Evolutionary conservation across 2,888 invertebrate species (phyloP).

Genomic region (Schrankia costaestrigalis): DNA sequence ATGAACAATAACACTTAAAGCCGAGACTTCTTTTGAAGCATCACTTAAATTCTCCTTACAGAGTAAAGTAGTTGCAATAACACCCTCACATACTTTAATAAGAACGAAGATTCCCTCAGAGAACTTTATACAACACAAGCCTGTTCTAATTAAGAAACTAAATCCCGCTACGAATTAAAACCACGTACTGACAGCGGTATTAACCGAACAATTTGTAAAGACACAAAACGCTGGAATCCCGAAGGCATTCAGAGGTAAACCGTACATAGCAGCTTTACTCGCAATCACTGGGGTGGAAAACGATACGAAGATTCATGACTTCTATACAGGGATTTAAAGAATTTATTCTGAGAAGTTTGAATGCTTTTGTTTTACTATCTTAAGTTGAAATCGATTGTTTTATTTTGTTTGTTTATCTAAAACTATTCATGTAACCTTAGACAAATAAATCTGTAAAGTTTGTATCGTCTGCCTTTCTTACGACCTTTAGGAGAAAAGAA

Average conservation of each 20-base stretch:
- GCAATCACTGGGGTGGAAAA: slow-evolving; percentile 22
- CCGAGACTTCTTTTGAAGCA: no score
- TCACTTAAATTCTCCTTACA: no score
- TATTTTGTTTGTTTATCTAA: not conserved
- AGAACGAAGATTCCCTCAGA: slow-evolving; percentile 7
- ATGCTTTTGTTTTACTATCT: slow-evolving; percentile 2
- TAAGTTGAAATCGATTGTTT: not conserved
- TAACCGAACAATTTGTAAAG: slow-evolving; percentile 35
- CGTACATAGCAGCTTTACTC: slow-evolving; percentile 22
- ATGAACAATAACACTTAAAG: no score
- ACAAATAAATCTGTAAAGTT: no score
- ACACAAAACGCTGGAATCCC: slow-evolving; percentile 21
- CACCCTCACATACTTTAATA: slow-evolving; percentile 4
- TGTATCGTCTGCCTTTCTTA: no score
- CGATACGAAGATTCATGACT: slow-evolving; percentile 28
- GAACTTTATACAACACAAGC: slow-evolving; percentile 13
- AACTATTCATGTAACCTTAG: not conserved
- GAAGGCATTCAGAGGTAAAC: slow-evolving; percentile 27
- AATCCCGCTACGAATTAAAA: slow-evolving; percentile 33
- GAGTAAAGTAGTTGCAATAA: slow-evolving; percentile 4
- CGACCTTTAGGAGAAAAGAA: no score
- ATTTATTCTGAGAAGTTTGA: slow-evolving; percentile 12
- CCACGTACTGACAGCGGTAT: slow-evolving; percentile 34
- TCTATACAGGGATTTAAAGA: slow-evolving; percentile 19
- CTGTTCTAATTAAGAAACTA: slow-evolving; percentile 32